Conservation (phyloP, 2,113 vertebrate species). For the Psephotus haematonotus region DNA sequence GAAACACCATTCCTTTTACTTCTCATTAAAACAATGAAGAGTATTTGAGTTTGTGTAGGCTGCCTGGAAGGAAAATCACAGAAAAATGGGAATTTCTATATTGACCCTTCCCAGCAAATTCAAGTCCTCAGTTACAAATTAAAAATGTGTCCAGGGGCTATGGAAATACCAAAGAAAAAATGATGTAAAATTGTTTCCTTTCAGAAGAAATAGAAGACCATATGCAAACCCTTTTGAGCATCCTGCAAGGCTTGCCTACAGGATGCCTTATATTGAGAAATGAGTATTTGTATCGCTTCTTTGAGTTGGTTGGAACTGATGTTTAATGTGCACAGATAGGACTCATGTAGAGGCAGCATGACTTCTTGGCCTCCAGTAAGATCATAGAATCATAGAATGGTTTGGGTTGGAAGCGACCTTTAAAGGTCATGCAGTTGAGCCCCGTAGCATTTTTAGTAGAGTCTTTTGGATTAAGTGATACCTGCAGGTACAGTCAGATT, state of each 20-base stretch:
- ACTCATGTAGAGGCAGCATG: fast-evolving
- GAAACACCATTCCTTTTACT: neutral
- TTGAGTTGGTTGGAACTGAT: neutral
- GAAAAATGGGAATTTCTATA: constrained; percentile 5
- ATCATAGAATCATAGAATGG: neutral
- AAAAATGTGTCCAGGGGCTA: neutral
- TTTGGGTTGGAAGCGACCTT: neutral
- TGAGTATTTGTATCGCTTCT: neutral
- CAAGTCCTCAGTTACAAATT: neutral
- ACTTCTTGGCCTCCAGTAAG: neutral
- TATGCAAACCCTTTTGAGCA: neutral
- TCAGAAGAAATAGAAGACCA: neutral
- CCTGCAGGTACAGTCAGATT: neutral
- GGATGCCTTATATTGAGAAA: neutral
- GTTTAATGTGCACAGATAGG: neutral
- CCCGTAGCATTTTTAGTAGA: neutral
- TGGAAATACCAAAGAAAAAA: constrained; percentile 17
- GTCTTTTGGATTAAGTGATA: neutral
- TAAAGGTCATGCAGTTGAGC: neutral
- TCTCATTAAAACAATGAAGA: neutral
- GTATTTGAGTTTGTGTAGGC: neutral
- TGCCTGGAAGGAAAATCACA: neutral
- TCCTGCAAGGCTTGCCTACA: neutral
- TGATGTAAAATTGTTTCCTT: neutral
- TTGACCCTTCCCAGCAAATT: constrained; percentile 24